phyloP scores from a whole-genome alignment of 2,888 invertebrate genomes.

The Spatulosminthurus flaviceps region DNA sequence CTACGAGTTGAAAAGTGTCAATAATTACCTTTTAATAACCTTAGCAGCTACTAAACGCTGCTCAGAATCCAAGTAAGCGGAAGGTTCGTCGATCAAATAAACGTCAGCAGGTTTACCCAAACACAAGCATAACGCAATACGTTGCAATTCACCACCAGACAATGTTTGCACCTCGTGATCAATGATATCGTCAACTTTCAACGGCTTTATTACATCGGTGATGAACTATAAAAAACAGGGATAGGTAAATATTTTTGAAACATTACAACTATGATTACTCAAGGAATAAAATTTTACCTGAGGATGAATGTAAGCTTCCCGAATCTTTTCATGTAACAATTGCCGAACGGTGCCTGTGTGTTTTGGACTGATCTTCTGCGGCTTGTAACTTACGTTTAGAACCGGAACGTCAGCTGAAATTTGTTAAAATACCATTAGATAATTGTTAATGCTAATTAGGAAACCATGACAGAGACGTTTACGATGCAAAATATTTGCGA shows the following conservation, averaged over 20 bases:
- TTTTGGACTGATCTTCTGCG: conserved; percentile 99
- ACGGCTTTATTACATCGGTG: conserved; percentile 98
- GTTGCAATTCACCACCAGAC: conserved; percentile 98
- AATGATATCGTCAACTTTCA: conserved; percentile 96
- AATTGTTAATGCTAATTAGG: conserved; percentile 29
- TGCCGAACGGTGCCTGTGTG: conserved; percentile 91
- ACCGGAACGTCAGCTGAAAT: conserved; percentile 78
- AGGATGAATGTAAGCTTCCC: conserved; percentile 97
- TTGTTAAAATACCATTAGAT: conserved; percentile 40
- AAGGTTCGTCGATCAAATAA: conserved; percentile 98
- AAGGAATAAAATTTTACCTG: conserved; percentile 70
- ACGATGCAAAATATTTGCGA: no score
- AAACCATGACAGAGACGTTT: conserved; percentile 63
- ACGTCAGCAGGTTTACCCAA: conserved; percentile 99
- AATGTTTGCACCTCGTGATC: conserved; percentile 98
- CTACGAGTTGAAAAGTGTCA: no score
- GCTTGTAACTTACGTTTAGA: conserved; percentile 98
- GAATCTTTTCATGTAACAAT: conserved; percentile 93
- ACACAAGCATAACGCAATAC: conserved; percentile 95
- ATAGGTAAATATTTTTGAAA: no score
- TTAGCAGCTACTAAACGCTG: conserved; percentile 99
- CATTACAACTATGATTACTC: no score
- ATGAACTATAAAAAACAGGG: conserved; percentile 76
- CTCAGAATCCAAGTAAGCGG: conserved; percentile 98
- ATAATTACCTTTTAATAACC: conserved; percentile 92